phyloP scores from a whole-genome alignment of 1,140 invertebrate species.

The Trachymyrmex septentrionalis region DNA sequence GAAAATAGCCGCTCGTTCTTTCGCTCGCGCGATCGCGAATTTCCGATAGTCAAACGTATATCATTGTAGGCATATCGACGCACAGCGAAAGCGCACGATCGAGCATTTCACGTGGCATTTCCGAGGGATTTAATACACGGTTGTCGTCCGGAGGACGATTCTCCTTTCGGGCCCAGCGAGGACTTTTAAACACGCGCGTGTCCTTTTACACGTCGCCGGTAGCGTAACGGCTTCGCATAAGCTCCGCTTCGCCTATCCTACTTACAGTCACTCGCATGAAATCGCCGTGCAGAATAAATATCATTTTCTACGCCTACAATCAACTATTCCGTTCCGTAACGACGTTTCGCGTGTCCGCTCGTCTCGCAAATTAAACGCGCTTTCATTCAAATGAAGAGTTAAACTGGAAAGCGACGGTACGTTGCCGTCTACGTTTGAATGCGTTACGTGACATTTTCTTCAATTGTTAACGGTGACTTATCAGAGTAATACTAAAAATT shows the following conservation, averaged over 20 bases:
- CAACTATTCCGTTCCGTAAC: background rate
- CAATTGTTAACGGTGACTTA: background rate
- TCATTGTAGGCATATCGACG: constrained; percentile 56
- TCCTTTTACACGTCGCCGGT: constrained; percentile 58
- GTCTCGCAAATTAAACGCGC: constrained; percentile 35
- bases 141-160: constrained; percentile 44
- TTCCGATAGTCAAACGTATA: constrained; percentile 50
- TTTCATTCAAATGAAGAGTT: constrained; percentile 27
- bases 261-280: background rate
- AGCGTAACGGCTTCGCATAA: constrained; percentile 17
- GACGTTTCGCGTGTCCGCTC: background rate
- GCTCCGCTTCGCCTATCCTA: background rate
- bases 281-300: constrained; percentile 17
- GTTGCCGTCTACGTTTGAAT: background rate
- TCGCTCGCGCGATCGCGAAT: constrained; percentile 45
- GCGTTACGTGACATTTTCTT: background rate
- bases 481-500: background rate
- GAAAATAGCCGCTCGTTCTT: background rate
- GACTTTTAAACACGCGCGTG: constrained; percentile 47
- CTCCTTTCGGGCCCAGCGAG: constrained; percentile 31
- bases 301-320: constrained; percentile 30
- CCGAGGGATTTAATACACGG: constrained; percentile 54
- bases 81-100: constrained; percentile 64
- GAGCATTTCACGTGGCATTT: constrained; percentile 36
- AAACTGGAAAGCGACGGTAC: constrained; percentile 13